Percentiles rank a stretch among this genome's conserved stretches.
These are phyloP conservation scores for Pseudomyrmex pallidus DNA, from an alignment of 1,140 invertebrate genomes.

Conservation along the genomic window DNA sequence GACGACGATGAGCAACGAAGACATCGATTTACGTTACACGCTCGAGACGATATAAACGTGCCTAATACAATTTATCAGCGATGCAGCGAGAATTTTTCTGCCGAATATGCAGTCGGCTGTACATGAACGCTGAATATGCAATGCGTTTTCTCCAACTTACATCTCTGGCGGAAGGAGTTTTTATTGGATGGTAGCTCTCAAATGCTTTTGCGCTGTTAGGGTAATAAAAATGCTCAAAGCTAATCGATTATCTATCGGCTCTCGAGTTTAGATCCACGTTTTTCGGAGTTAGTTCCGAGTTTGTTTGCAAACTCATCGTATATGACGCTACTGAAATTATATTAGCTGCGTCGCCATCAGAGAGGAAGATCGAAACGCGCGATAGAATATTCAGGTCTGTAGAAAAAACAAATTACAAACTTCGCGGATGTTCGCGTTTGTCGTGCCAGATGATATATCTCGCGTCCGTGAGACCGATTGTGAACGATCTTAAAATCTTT, in stretches of 20 bases:
- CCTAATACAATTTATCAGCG: slow-evolving; percentile 21
- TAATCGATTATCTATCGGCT: slow-evolving; percentile 46
- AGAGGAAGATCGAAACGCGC: not conserved
- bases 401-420: not conserved
- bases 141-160: slow-evolving; percentile 49
- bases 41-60: slow-evolving; percentile 32
- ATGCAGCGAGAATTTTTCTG: slow-evolving; percentile 42
- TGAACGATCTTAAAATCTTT: not conserved
- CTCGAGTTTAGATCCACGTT: slow-evolving; percentile 36
- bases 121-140: slow-evolving; percentile 42
- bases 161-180: slow-evolving; percentile 49
- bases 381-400: slow-evolving; percentile 43
- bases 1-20: slow-evolving; percentile 14
- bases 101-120: slow-evolving; percentile 55
- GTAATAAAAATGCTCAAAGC: slow-evolving; percentile 57
- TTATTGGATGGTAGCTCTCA: slow-evolving; percentile 30
- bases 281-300: slow-evolving; percentile 33
- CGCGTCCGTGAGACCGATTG: not conserved
- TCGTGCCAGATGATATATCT: not conserved
- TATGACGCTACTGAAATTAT: slow-evolving; percentile 36
- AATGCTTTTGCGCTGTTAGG: slow-evolving; percentile 36
- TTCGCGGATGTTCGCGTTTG: slow-evolving; percentile 1
- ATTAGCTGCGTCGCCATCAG: not conserved
- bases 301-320: slow-evolving; percentile 16
- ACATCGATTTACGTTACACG: not conserved